Evolutionary conservation across 2,888 invertebrate species (phyloP), one percentile per base, ranked within the genome.

Genomic region (Nomada lathburiana): DNA sequence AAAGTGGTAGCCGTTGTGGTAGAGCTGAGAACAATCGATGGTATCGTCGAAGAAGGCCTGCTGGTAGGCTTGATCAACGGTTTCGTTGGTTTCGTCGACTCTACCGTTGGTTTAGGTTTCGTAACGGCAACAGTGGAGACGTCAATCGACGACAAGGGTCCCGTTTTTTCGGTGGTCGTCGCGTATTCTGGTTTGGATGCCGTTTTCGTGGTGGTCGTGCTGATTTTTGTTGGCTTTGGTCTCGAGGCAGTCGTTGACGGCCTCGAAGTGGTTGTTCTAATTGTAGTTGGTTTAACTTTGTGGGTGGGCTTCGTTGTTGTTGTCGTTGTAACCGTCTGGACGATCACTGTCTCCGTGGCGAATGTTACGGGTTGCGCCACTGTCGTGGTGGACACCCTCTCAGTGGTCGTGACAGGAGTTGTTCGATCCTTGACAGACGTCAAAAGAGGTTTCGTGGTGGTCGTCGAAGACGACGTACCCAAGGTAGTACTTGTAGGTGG

Each of bases 181-280:
- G 76, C 23, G 13, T 78, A 82, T 10, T 80, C 78, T 2, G 65
- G 80, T 5, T 75, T 89, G 7, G 81, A 81, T 0, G 90, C 83
- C 4, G 88, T 85, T 42, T 62, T 79, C 26, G 74, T 36, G 16
- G 77, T 77, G 0, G 87, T 82, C 10, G 80, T 74, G 20, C 50
- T 20, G 59, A 77, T 44, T 7, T 70, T 86, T 16, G 84, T 76
- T 0, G 88, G 88, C 2, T 83, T 85, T 0, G 93, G 90, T 26
- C 86, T 92, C 13, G 87, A 79, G 5, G 86, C 84, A 0, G 85
- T 90, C 11, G 71, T 78, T 0, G 82, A 16, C 0, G 88, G 85
- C 11, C 83, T 88, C 3, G 75, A 23, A 18, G 83, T 76, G 5
- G 85, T 78, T 20, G 86, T 76, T 50, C 64, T 85, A 47, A 71